A percentile compares a stretch with the other conserved stretches of the same genome.
These are phyloP conservation scores for Strigamia transsilvanica DNA, from an alignment of 2,888 invertebrate genomes.

Conservation along the genomic window DNA sequence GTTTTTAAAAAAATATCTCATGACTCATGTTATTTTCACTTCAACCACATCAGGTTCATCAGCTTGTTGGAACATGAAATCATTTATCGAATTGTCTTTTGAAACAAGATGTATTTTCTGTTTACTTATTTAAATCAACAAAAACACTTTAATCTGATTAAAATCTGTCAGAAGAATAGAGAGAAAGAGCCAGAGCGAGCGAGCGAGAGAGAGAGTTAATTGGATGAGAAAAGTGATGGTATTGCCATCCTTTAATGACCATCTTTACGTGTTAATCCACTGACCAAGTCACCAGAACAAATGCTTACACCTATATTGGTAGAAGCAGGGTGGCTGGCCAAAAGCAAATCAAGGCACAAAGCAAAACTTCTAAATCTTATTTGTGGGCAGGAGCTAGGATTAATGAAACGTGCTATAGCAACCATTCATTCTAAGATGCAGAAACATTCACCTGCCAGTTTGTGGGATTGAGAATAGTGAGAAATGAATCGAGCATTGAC, in stretches of 20 bases:
- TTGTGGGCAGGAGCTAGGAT: background rate
- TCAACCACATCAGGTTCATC: too few relatives aligned
- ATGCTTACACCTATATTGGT: constrained; percentile 24
- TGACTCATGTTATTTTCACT: too few relatives aligned
- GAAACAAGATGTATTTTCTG: background rate
- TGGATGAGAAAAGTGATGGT: constrained; percentile 15
- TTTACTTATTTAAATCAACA: background rate
- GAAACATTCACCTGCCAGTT: background rate
- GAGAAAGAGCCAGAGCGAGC: background rate
- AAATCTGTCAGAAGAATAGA: background rate
- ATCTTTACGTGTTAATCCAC: constrained; percentile 20
- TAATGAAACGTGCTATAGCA: background rate
- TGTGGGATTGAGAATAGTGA: background rate
- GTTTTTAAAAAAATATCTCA: too few relatives aligned
- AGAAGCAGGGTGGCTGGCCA: constrained; percentile 9
- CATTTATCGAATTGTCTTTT: background rate
- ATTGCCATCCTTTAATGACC: constrained; percentile 8
- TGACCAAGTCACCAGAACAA: constrained; percentile 16
- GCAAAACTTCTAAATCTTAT: constrained; percentile 21
- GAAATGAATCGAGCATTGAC: background rate
- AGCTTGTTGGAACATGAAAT: background rate
- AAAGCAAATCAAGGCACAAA: constrained; percentile 14
- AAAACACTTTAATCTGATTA: background rate
- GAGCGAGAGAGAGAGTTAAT: background rate
- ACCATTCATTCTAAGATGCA: background rate